phyloP scores from a whole-genome alignment of 1,140 invertebrate species.

The Panagrolaimus sp. region DNA sequence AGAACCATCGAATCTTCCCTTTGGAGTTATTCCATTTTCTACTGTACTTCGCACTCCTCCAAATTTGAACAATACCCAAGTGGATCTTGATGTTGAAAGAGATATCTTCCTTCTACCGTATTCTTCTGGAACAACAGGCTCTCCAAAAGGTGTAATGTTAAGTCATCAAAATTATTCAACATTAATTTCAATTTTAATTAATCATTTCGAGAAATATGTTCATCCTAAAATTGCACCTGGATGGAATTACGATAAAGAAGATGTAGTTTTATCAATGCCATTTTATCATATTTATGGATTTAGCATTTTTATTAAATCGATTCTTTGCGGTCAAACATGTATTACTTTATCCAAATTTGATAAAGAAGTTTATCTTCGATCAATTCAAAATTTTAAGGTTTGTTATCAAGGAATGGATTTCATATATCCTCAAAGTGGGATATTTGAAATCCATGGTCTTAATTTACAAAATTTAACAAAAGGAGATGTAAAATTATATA shows the following conservation, averaged over 20 bases:
- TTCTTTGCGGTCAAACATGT: conserved; percentile 67
- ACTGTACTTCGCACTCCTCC: conserved; percentile 9
- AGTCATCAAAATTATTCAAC: neutral
- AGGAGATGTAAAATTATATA: too few species aligned
- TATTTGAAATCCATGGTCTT: too few species aligned
- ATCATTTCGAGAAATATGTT: neutral
- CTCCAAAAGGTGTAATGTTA: conserved; percentile 11
- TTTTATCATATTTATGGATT: conserved; percentile 80
- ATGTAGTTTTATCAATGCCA: conserved; percentile 66
- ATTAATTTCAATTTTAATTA: neutral
- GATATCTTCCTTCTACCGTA: conserved; percentile 35
- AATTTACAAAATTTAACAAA: too few species aligned
- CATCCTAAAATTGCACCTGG: neutral
- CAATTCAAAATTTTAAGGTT: conserved; percentile 65
- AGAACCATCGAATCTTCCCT: neutral
- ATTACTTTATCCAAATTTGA: conserved; percentile 74
- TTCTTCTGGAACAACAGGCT: conserved; percentile 38
- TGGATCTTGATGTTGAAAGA: conserved; percentile 26
- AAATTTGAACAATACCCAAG: conserved; percentile 12
- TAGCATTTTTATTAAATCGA: conserved; percentile 54
- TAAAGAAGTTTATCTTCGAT: conserved; percentile 45
- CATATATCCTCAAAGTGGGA: neutral
- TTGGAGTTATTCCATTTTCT: conserved; percentile 13
- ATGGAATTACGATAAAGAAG: neutral
- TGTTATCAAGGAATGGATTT: conserved; percentile 65